A percentile compares a stretch with the other conserved stretches of the same genome.
Evolutionary conservation across 37 sponge, comb jelly and placozoan species (phyloP).

Genomic region (Tethya wilhelma): DNA sequence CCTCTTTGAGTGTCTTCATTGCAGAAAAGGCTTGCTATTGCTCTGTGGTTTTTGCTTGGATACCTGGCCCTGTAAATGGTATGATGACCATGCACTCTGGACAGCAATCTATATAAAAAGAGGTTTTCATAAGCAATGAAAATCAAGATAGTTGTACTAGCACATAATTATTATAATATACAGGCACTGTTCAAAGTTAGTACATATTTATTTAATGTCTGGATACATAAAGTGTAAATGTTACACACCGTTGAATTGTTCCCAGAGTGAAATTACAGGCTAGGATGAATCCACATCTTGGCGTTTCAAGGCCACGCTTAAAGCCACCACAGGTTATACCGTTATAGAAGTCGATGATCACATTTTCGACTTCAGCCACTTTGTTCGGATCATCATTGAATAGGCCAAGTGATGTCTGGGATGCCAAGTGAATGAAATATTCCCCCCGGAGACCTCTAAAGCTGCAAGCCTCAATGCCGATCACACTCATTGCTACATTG

Average conservation of each 20-base stretch:
- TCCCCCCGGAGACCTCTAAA: constrained; percentile 28
- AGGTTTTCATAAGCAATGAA: no score
- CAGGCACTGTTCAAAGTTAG: no score
- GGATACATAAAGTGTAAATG: no score
- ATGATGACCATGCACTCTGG: no score
- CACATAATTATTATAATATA: no score
- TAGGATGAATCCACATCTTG: constrained; percentile 18
- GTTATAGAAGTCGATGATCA: constrained; percentile 35
- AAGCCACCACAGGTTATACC: constrained; percentile 26
- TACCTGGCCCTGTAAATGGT: no score
- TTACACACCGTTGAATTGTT: constrained; percentile 9
- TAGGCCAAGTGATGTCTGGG: constrained; percentile 33
- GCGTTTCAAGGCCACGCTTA: constrained; percentile 23
- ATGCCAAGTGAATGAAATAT: constrained; percentile 31
- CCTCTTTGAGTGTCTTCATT: no score
- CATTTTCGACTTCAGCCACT: constrained; percentile 23
- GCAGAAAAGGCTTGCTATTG: no score
- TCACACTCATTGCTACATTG: constrained; percentile 30
- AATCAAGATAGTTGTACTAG: no score
- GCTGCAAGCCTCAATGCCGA: constrained; percentile 27
- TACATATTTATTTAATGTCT: no score
- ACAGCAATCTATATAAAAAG: no score
- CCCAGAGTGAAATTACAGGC: constrained; percentile 37
- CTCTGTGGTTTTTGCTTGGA: no score
- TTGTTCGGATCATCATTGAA: constrained; percentile 30